Evolutionary conservation across 2,888 invertebrate species (phyloP), one percentile per base, ranked within the genome.

Genomic region (Polyommatus icarus): DNA sequence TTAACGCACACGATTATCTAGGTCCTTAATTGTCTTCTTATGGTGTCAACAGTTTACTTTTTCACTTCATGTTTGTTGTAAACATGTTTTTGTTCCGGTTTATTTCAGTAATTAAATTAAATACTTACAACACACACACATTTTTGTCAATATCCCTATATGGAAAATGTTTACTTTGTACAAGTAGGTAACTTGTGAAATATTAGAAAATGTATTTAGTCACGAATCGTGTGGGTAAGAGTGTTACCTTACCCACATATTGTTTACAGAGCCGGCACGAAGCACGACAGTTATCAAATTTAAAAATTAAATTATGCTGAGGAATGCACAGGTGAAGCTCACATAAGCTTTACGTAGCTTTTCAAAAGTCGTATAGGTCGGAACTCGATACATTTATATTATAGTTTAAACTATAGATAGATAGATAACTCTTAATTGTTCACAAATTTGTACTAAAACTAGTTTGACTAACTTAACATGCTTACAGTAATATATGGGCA

Each of bases 261-360:
- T 73, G 73, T 75, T 75, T 75, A 75, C 75, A 50, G 15, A 75
- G 75, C 50, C 18, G 29, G 67, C 67, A 67, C 67, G 67, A 29
- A 29, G 29, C 67, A 67, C 67, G 29, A 67, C 67, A 32, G 29
- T 67, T 67, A 32, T 32, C 67, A 15, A 32, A 18, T 67, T 67
- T 32, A 6, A 67, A 67, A 67, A 67, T 32, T 67, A 67, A 15
- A 67, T 24, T 6, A 15, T 20, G 15, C 67, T 29, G 24, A 24
- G 61, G 24, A 67, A 67, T 67, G 20, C 20, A 20, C 20, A 20
- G 59, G 59, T 20, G 59, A 59, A 59, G 59, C 59, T 59, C 8
- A 59, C 3, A 20, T 59, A 46, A 46, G 10, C 46, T 46, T 46
- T 46, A 46, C 46, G n/a, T 59, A 20, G 20, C 59, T 59, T 59